phyloP scores from a whole-genome alignment of 2,888 invertebrate genomes.

The Palloptera scutellata region DNA sequence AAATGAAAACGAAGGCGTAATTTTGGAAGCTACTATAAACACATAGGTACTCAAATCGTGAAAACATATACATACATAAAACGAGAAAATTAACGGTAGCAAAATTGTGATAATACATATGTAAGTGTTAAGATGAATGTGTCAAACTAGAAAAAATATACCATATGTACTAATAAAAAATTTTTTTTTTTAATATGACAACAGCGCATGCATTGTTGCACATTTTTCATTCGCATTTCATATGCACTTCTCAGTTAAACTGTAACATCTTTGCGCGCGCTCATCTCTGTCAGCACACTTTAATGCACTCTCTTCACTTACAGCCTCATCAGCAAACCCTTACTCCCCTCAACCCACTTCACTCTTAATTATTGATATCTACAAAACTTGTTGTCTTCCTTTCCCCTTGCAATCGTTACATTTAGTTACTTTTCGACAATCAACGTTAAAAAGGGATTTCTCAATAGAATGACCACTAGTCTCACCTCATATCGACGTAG shows the following conservation, averaged over 20 bases:
- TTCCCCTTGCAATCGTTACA: constrained; percentile 11
- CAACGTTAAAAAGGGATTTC: constrained; percentile 61
- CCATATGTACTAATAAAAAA: not conserved
- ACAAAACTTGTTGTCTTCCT: constrained; percentile 9
- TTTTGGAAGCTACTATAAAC: not conserved
- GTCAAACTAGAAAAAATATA: not conserved
- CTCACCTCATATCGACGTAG: constrained; percentile 62
- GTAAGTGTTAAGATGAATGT: not conserved
- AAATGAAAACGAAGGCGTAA: constrained; percentile 1
- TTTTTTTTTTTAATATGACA: too few species aligned
- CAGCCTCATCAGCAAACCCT: not conserved
- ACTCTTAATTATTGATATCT: not conserved
- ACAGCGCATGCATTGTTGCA: not conserved
- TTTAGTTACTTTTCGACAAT: constrained; percentile 62
- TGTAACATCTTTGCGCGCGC: not conserved
- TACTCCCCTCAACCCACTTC: not conserved
- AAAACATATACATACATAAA: not conserved
- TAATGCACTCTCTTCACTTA: constrained; percentile 8
- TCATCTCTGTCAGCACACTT: not conserved
- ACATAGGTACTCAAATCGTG: not conserved
- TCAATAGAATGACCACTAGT: constrained; percentile 63
- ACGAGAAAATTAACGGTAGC: not conserved
- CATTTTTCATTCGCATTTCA: too few species aligned
- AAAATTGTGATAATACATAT: not conserved
- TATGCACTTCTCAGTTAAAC: not conserved